Conservation (phyloP, 2,113 vertebrate genomes). For the Alouatta palliata region DNA sequence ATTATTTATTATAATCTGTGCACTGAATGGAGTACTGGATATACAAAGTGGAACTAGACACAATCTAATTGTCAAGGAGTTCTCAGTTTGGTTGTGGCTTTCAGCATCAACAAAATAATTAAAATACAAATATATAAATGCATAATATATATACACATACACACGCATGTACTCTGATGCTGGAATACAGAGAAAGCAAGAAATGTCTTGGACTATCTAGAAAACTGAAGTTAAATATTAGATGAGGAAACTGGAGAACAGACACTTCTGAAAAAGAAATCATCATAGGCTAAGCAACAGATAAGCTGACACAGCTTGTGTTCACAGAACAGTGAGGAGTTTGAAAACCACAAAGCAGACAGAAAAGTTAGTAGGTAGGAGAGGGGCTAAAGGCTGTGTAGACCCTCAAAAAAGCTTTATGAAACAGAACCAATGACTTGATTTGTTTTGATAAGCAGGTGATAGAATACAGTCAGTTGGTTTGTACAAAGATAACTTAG, state of each 20-base stretch:
- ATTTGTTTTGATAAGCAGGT: background rate
- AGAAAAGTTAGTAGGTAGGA: no score
- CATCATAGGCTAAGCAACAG: no score
- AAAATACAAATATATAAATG: background rate
- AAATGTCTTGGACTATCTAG: background rate
- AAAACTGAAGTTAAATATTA: no score
- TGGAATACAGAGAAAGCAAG: background rate
- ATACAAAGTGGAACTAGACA: background rate
- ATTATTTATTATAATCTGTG: background rate
- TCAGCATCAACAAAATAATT: background rate
- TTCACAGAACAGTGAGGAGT: background rate
- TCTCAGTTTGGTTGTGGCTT: background rate
- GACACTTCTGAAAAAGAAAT: background rate
- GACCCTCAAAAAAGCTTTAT: background rate
- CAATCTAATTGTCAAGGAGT: background rate
- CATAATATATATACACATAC: background rate
- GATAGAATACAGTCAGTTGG: background rate
- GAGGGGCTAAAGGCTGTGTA: fast-evolving
- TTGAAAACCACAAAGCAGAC: background rate
- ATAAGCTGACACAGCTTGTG: fast-evolving
- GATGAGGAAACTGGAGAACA: background rate
- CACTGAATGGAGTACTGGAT: background rate
- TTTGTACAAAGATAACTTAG: background rate
- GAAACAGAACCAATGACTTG: background rate
- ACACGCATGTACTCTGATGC: background rate